A percentile compares a stretch with the other conserved stretches of the same genome.
phyloP scores from a whole-genome alignment of 2,113 vertebrate genomes.

The Petrocephalus microphthalmus region DNA sequence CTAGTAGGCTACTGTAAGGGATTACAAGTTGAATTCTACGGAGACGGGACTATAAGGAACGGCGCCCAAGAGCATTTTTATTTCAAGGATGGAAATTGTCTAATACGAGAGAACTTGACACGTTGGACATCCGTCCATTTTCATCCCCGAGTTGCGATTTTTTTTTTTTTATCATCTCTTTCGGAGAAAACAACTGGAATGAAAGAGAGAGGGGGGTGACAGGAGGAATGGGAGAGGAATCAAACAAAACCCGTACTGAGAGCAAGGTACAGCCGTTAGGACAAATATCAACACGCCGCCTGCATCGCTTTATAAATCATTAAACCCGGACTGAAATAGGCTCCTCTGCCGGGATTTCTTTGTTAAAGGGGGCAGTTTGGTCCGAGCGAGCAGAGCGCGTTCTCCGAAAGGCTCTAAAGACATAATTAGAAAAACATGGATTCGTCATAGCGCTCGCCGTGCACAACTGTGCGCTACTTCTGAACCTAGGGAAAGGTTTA shows the following conservation, averaged over 20 bases:
- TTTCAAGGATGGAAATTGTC: slow-evolving; percentile 50
- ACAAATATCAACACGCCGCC: slow-evolving; percentile 39
- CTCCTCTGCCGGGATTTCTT: slow-evolving; percentile 38
- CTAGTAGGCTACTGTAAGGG: slow-evolving; percentile 36
- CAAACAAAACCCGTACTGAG: slow-evolving; percentile 39
- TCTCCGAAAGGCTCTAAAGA: slow-evolving; percentile 30
- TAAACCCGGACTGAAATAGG: slow-evolving; percentile 19
- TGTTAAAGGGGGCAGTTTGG: slow-evolving; percentile 19
- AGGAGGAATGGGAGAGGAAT: slow-evolving; percentile 57
- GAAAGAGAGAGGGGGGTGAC: slow-evolving; percentile 9
- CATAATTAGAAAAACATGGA: slow-evolving; percentile 51
- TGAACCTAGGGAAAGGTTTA: not conserved
- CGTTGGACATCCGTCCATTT: slow-evolving; percentile 35
- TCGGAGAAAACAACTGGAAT: slow-evolving; percentile 17
- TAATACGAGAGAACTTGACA: slow-evolving; percentile 40
- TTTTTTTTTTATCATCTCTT: not conserved
- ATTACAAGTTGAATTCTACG: slow-evolving; percentile 39
- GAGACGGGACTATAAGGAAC: slow-evolving; percentile 13
- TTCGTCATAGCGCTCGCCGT: slow-evolving; percentile 41
- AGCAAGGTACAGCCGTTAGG: slow-evolving; percentile 57
- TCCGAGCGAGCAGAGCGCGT: slow-evolving; percentile 15
- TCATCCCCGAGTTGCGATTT: slow-evolving; percentile 16
- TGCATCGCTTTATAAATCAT: slow-evolving; percentile 36
- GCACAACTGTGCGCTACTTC: not conserved
- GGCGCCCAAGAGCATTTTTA: slow-evolving; percentile 30